Evolutionary conservation across 2,113 vertebrate genomes (phyloP).

Genomic region (Nothocercus nigrocapillus): DNA sequence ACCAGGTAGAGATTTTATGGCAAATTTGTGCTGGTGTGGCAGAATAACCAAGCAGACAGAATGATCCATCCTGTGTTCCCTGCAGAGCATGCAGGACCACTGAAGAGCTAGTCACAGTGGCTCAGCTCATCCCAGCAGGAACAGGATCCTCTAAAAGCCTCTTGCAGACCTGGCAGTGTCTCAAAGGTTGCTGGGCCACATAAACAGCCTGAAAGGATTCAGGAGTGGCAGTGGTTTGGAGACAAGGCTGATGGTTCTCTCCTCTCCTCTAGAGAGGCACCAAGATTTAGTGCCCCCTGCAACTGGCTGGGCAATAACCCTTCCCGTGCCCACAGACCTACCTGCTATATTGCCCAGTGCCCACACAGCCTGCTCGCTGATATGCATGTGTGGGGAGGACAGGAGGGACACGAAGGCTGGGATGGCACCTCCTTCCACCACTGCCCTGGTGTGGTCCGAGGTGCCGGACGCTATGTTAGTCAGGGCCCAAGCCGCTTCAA

Average conservation of each 20-base stretch:
- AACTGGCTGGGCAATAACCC: not conserved
- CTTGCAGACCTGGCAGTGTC: not conserved
- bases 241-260: not conserved
- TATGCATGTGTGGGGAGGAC: slow-evolving; percentile 83
- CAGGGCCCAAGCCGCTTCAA: slow-evolving; percentile 93
- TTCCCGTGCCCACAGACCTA: slow-evolving; percentile 33
- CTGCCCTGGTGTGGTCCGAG: slow-evolving; percentile 84
- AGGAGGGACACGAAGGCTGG: slow-evolving; percentile 84
- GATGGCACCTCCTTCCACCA: slow-evolving; percentile 89
- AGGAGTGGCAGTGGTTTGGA: not conserved
- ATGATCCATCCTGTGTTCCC: not conserved
- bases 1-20: not conserved
- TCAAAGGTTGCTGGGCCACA: not conserved
- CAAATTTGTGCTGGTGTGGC: not conserved
- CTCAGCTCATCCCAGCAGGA: not conserved
- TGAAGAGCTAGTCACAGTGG: not conserved
- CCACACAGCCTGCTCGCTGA: slow-evolving; percentile 93
- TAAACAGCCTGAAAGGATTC: not conserved
- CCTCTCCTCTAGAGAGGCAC: not conserved
- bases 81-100: too few species aligned
- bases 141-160: not conserved
- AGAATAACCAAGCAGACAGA: not conserved
- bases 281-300: not conserved
- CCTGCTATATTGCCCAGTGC: slow-evolving; percentile 94
- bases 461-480: slow-evolving; percentile 93